Evolutionary conservation across 2,797 vertebrate genomes (phyloP).

Genomic region (Microhierax caerulescens): DNA sequence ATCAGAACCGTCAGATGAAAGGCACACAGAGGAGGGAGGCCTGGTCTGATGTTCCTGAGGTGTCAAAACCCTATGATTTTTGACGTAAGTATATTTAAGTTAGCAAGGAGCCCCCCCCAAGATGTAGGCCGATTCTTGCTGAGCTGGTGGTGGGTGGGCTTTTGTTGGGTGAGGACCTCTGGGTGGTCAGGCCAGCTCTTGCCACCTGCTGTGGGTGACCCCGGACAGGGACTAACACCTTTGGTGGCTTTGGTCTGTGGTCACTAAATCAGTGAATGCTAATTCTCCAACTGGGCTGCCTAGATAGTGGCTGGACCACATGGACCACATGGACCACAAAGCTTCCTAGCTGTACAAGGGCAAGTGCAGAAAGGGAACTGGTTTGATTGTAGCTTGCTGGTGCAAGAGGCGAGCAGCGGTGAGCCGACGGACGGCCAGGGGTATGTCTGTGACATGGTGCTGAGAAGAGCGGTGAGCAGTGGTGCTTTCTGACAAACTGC

Average conservation of each 20-base stretch:
- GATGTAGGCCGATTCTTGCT: not conserved
- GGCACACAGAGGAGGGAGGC: not conserved
- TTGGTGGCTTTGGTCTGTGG: not conserved
- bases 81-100: not conserved
- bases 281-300: not conserved
- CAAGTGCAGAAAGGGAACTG: not conserved
- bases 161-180: not conserved
- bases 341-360: not conserved
- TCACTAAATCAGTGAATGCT: not conserved
- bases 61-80: not conserved
- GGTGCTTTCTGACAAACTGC: not conserved
- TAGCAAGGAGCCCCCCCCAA: not conserved
- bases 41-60: not conserved
- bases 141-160: not conserved
- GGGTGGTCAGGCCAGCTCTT: not conserved
- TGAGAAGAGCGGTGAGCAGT: not conserved
- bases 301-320: not conserved
- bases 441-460: accelerated
- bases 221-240: not conserved
- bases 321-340: not conserved
- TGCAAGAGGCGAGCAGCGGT: not conserved
- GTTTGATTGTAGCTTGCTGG: not conserved
- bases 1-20: not conserved
- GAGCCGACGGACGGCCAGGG: not conserved
- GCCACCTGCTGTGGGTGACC: not conserved